Evolutionary conservation across 2,797 vertebrate species (phyloP).

Genomic region (Lacerta viridis): DNA sequence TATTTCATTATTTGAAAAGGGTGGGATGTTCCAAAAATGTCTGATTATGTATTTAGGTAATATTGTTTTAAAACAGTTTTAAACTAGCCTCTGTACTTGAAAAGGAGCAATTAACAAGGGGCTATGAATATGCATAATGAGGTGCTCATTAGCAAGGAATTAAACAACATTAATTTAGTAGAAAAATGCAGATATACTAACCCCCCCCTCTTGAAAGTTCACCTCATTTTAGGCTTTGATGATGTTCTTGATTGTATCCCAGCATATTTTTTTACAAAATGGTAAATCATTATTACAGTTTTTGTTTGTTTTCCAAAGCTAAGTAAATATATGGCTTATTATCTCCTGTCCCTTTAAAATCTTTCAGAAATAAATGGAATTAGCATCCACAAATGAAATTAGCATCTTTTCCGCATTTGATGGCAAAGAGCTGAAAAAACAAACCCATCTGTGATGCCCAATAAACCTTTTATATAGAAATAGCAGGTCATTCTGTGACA

Average conservation of each 20-base stretch:
- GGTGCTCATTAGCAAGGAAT: background rate
- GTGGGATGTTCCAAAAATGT: constrained; percentile 17
- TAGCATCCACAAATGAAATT: background rate
- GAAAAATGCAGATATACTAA: background rate
- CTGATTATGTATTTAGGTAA: constrained; percentile 38
- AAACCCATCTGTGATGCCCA: too few species aligned
- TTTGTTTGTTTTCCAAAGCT: background rate
- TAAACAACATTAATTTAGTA: background rate
- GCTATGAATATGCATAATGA: background rate
- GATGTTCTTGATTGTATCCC: too few species aligned
- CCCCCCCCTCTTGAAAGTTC: background rate
- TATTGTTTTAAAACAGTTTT: constrained; percentile 8
- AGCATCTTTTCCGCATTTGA: background rate
- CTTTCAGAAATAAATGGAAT: background rate
- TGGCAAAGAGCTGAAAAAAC: too few species aligned
- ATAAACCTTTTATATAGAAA: too few species aligned
- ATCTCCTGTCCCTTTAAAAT: background rate
- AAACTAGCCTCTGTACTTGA: constrained; percentile 15
- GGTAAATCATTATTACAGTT: background rate
- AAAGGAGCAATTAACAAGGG: constrained; percentile 44
- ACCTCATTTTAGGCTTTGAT: background rate
- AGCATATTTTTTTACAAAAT: too few species aligned
- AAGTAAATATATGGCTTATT: background rate
- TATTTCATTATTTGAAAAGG: constrained; percentile 45
- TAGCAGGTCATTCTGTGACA: too few species aligned